Base-by-base conservation (phyloP, 1,140 invertebrate species). In the Cecropterus lyciades region DNA sequence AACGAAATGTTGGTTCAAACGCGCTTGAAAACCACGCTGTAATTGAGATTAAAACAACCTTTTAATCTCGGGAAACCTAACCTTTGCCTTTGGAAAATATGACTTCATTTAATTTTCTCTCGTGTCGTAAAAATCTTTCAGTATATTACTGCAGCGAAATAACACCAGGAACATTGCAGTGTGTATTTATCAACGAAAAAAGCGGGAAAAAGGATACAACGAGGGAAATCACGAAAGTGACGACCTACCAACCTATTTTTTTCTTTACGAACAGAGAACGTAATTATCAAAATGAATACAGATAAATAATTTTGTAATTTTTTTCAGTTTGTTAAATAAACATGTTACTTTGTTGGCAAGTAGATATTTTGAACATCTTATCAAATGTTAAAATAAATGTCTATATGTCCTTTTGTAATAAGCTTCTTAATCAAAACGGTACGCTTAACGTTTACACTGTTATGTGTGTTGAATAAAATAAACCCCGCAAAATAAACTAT, bases 201-300 rank as follows among this genome's bases (percentile, higher is more conserved):
- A 13, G n/a, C 43, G 15, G 15, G 43, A 15, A n/a, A 60, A 53
- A 60, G 57, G 57, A 60, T 27, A 59, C 43, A 15, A 20, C 57
- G 45, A 33, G 57, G 45, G 45, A 60, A 60, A 49, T 60, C 27
- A 60, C 15, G 10, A 48, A 37, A 60, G 16, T 59, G 56, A 27
- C 43, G 57, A 60, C 57, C 56, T 48, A 59, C 56, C 56, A 46
- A 59, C 56, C 56, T 59, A 59, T 37, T 57, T 57, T 59, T 46
- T 57, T 15, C 24, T 6, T 8, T 16, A 43, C 15, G 40, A 40
- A 13, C 10, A 30, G 33, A 8, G 53, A 43, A 15, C 4, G n/a
- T 42, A 43, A 43, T 56, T 20, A 43, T 6, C 5, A 43, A 43
- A 14, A 14, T 13, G 10, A n/a, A 14, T 43, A 43, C 2, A 43